A percentile compares a stretch with the other conserved stretches of the same genome.
Evolutionary conservation across 2,888 invertebrate genomes (phyloP).

Genomic region (Nebria salina): DNA sequence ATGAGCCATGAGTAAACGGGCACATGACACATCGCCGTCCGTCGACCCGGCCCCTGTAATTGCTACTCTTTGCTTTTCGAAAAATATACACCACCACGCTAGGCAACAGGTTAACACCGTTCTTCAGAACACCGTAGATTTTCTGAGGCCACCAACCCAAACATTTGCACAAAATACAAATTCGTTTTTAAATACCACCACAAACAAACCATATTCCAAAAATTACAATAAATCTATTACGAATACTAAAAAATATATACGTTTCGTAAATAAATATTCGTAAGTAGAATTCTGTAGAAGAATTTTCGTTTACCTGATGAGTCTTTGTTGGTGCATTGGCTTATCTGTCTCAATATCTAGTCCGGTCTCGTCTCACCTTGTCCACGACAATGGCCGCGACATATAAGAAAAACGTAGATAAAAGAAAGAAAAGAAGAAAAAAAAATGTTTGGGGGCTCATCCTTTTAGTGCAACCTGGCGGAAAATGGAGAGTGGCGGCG

Average conservation of each 20-base stretch:
- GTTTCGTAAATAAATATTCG: no score
- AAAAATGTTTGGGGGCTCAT: constrained; percentile 50
- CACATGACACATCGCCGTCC: constrained; percentile 41
- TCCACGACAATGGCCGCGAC: constrained; percentile 42
- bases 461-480: constrained; percentile 60
- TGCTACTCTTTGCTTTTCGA: constrained; percentile 31
- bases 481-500: constrained; percentile 57
- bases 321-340: constrained; percentile 32
- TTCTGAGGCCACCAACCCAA: not conserved
- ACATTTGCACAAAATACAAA: no score
- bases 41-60: constrained; percentile 40
- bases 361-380: constrained; percentile 37
- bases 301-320: constrained; percentile 26
- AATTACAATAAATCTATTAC: no score
- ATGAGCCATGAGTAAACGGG: constrained; percentile 21
- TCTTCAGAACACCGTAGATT: not conserved
- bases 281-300: not conserved
- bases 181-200: no score
- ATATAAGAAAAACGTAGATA: constrained; percentile 30
- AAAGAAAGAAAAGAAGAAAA: constrained; percentile 33
- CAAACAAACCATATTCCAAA: no score
- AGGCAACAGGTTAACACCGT: constrained; percentile 11
- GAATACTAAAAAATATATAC: no score
- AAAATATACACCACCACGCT: constrained; percentile 9
- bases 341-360: constrained; percentile 45